These are phyloP conservation scores for Brevipalpus yothersi DNA, from an alignment of 1,140 invertebrate species.

Conservation along the genomic window DNA sequence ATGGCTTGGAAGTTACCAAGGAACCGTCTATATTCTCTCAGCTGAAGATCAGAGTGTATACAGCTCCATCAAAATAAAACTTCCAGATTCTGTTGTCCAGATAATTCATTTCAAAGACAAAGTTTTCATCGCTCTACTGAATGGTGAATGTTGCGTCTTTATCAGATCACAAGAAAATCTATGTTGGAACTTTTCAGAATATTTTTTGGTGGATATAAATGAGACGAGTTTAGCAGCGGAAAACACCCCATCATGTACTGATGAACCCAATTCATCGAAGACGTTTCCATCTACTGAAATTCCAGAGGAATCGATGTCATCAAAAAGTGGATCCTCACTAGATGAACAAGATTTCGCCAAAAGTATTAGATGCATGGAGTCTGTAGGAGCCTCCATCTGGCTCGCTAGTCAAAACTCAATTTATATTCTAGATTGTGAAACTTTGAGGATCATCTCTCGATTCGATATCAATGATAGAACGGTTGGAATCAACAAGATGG, in stretches of 20 bases:
- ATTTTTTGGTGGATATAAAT: not conserved
- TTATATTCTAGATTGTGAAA: constrained; percentile 74
- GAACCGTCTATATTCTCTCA: constrained; percentile 69
- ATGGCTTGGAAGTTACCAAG: constrained; percentile 79
- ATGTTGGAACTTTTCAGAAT: constrained; percentile 7
- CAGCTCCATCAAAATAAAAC: constrained; percentile 57
- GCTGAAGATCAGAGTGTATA: constrained; percentile 71
- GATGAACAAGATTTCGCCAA: too few species aligned
- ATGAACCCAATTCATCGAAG: not conserved
- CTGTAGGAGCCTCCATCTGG: constrained; percentile 79
- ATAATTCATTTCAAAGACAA: too few species aligned
- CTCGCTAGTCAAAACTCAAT: constrained; percentile 90
- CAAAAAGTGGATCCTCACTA: too few species aligned
- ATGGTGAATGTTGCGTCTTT: constrained; percentile 31
- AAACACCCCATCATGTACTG: not conserved
- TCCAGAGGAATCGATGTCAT: too few species aligned
- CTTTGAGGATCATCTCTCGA: too few species aligned
- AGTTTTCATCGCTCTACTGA: constrained; percentile 77
- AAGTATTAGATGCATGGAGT: constrained; percentile 43
- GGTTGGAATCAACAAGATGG: constrained; percentile 70
- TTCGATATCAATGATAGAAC: constrained; percentile 90
- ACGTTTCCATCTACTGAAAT: too few species aligned
- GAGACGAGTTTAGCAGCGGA: not conserved
- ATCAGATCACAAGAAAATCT: not conserved
- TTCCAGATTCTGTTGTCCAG: too few species aligned